Evolutionary conservation across 2,113 vertebrate genomes (phyloP).

Genomic region (Muntiacus muntjak): DNA sequence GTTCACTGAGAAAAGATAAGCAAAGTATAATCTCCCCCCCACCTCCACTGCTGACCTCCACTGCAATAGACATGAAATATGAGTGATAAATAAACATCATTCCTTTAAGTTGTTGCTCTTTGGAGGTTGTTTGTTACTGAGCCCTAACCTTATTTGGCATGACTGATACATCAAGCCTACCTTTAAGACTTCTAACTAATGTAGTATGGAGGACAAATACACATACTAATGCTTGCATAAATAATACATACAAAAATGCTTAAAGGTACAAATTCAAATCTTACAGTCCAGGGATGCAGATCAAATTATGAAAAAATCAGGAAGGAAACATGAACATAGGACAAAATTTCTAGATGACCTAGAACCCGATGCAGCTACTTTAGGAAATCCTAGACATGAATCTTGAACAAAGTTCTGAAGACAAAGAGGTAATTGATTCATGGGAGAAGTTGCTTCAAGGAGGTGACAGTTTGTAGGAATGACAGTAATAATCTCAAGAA

Average conservation of each 20-base stretch:
- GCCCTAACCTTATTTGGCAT: background rate
- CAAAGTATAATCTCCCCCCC: background rate
- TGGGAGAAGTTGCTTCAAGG: background rate
- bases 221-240: background rate
- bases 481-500: background rate
- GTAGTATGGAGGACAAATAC: background rate
- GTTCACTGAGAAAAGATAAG: background rate
- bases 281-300: background rate
- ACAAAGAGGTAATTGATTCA: background rate
- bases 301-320: background rate
- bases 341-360: background rate
- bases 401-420: background rate
- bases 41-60: background rate
- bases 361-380: background rate
- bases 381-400: background rate
- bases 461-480: background rate
- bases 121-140: background rate
- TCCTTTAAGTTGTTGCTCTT: background rate
- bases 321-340: background rate
- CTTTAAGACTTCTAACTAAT: constrained; percentile 14
- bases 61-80: background rate
- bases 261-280: background rate
- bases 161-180: background rate
- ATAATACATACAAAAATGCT: background rate
- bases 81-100: background rate